Evolutionary conservation across 2,888 invertebrate species (phyloP), one percentile per base, ranked within the genome.

Genomic region (Rhaphigaster nebulosa): DNA sequence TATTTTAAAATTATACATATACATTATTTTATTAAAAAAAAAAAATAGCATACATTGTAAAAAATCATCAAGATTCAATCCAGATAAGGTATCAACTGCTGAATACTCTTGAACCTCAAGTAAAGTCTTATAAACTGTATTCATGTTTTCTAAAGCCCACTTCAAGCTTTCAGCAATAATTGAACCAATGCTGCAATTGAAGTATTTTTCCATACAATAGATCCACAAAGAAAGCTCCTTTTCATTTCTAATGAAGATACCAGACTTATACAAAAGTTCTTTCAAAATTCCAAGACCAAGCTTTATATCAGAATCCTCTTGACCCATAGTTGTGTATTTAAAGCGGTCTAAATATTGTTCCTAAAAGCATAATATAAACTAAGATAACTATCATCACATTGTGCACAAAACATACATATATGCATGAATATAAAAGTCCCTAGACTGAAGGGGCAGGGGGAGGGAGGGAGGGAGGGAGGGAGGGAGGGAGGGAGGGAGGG

Each of bases 141-240:
- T 89, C n/a, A 50, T 89, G 65, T 89, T 89, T 89, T 89, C 89
- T 89, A 50, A 76, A 70, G 89, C 89, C 70, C 76, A 89, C 50
- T 89, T 76, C 45, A 89, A 76, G 34, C 89, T 50, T 1, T 38
- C 87, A 23, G 91, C 89, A 65, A 92, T 60, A 34, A 84, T 84
- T 23, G 76, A 41, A 29, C 91, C 91, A 60, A 91, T 87, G 15
- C 56, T 80, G 23, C 34, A 26, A 52, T 87, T 20, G 8, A 88
- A 41, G 65, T 90, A 23, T 20, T 70, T 87, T 20, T 88, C 90
- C 45, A 92, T 91, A 52, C 91, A 92, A 38, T 84, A 65, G 45
- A 92, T 91, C 91, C 91, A 92, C 87, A 92, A 76, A 0, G 89
- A 89, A 15, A 91, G 90, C 56, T 92, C 91, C 38, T 90, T 87